Evolutionary conservation across 2,888 invertebrate genomes (phyloP).

Genomic region (Electrophaes corylata): DNA sequence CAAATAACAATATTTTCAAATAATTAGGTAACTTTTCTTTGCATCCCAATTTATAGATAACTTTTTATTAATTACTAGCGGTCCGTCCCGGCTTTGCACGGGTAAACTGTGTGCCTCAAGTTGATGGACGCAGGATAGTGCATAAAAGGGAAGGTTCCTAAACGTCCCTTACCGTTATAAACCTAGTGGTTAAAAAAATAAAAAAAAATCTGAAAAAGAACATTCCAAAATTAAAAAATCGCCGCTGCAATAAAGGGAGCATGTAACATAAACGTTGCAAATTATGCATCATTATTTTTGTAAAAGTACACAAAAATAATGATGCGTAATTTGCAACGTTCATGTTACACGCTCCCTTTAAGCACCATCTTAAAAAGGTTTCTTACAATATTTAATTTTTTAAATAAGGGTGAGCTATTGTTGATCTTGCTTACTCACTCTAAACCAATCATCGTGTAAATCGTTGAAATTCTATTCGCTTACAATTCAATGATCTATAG

Average conservation of each 20-base stretch:
- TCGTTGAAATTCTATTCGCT: conserved; percentile 19
- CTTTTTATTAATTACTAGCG: too few relatives aligned
- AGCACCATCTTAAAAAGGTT: conserved; percentile 9
- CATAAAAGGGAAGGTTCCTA: too few relatives aligned
- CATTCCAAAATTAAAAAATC: too few relatives aligned
- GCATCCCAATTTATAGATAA: too few relatives aligned
- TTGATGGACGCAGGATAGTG: too few relatives aligned
- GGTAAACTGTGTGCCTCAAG: too few relatives aligned
- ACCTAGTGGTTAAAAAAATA: too few relatives aligned
- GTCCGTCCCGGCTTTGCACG: too few relatives aligned
- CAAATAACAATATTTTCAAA: not conserved
- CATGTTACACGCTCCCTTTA: conserved; percentile 29
- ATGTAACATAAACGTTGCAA: conserved; percentile 36
- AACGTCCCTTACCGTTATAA: too few relatives aligned
- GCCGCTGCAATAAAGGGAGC: conserved; percentile 27
- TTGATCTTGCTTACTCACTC: conserved; percentile 34
- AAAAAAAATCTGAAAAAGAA: too few relatives aligned
- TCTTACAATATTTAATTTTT: conserved; percentile 38
- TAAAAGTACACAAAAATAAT: conserved; percentile 35
- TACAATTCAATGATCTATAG: conserved; percentile 13
- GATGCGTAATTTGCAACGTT: conserved; percentile 37
- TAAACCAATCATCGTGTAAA: conserved; percentile 18
- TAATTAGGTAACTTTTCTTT: too few relatives aligned
- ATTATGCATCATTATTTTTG: conserved; percentile 35
- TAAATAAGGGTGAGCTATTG: conserved; percentile 35